Evolutionary conservation across 2,113 vertebrate genomes (phyloP).

Genomic region (Pelusios castaneus): DNA sequence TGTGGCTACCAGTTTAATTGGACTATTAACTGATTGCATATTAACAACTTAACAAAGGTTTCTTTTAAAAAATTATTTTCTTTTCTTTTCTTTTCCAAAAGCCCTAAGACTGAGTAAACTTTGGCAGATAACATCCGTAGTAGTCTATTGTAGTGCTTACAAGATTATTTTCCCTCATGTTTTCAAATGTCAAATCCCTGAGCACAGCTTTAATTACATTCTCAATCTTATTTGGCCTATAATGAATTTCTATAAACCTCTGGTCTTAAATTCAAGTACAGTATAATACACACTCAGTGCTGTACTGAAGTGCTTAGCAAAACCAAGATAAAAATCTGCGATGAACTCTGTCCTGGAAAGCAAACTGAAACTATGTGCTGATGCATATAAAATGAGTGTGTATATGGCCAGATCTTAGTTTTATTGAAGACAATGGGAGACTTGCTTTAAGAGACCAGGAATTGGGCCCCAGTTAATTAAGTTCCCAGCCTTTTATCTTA

Average conservation of each 20-base stretch:
- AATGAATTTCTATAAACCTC: slow-evolving; percentile 40
- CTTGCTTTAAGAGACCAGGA: neutral
- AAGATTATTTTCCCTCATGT: slow-evolving; percentile 23
- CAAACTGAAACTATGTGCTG: neutral
- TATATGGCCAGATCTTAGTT: neutral
- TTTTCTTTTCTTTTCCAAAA: slow-evolving; percentile 29
- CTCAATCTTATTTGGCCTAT: slow-evolving; percentile 9
- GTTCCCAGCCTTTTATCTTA: neutral
- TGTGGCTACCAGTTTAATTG: neutral
- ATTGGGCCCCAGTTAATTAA: too few relatives aligned
- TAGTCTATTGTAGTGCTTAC: neutral
- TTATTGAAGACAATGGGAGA: too few relatives aligned
- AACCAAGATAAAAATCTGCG: neutral
- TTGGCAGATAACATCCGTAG: slow-evolving; percentile 3
- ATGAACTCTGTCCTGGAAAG: neutral
- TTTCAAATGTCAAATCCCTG: slow-evolving; percentile 46
- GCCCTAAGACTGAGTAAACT: slow-evolving; percentile 6
- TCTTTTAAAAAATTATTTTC: neutral
- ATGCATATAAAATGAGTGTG: neutral
- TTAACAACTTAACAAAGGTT: slow-evolving; percentile 34
- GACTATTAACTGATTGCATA: neutral
- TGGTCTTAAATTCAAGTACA: neutral
- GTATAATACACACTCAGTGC: neutral
- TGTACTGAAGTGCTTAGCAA: neutral
- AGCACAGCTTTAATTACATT: slow-evolving; percentile 63